Base-by-base conservation (phyloP, 1,140 invertebrate genomes). In the Drosophila tristis region DNA sequence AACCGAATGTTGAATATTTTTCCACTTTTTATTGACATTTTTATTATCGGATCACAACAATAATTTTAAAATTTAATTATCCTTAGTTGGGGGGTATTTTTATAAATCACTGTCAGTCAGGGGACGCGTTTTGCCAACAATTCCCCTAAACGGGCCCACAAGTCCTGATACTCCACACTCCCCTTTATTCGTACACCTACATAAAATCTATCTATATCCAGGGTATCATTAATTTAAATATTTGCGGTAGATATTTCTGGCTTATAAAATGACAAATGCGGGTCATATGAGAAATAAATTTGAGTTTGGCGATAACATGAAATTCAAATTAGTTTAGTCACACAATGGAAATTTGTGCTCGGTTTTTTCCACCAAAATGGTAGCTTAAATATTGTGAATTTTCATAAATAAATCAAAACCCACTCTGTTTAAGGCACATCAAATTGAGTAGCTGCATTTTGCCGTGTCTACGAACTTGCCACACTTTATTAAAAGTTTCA, bases 371-470 rank as follows among this genome's bases (percentile, higher is more conserved):
- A 26, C 23, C 29, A 29, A 61, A 54, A 15, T 16, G 2, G 2
- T 5, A 9, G 8, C 1, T 42, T 8, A 26, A 51, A 29, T n/a
- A 39, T n/a, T 49, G 23, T 42, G 29, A 25, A 51, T 49, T 45
- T 47, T n/a, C 4, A 15, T 2, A 15, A 45, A 42, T 26, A 43
- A 26, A 8, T 45, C 58, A 51, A 6, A 61, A 90, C 85, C 49
- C 75, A 90, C 85, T 90, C 78, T 81, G 85, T 53, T 87, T 90
- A n/a, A 90, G 71, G 62, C 85, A 90, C 59, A 78, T 68, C 23
- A 90, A 63, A 49, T 86, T 89, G 13, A 87, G 61, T 61, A 87
- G 77, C 75, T 87, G 84, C 84, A 87, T 87, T 73, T 74, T 68
- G 43, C 54, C 26, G 26, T 29, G 2, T 25, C 23, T 25, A 25